Evolutionary conservation across 2,888 invertebrate species (phyloP).

Genomic region (Cephus rjabovi): DNA sequence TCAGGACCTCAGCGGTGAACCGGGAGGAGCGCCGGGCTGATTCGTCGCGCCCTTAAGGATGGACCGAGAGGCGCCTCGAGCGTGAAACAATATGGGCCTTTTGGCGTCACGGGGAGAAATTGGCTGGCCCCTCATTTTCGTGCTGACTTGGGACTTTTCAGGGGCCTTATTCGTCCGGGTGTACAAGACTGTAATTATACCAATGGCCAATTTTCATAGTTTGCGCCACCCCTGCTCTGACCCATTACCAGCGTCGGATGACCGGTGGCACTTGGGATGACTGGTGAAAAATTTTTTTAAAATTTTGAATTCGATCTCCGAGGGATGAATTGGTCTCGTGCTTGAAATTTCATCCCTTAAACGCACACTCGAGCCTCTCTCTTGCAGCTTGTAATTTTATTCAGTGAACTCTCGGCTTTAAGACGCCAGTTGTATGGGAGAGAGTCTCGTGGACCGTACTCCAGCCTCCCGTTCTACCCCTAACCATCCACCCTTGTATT

Average conservation of each 20-base stretch:
- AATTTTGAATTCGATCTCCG: no score
- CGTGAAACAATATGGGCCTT: conserved; percentile 53
- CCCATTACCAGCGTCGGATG: neutral
- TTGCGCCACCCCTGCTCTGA: neutral
- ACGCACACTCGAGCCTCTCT: neutral
- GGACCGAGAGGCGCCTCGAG: conserved; percentile 30
- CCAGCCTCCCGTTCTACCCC: neutral
- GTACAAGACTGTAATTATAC: neutral
- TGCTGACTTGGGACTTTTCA: conserved; percentile 7
- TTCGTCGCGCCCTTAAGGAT: conserved; percentile 13
- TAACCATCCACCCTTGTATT: conserved; percentile 33
- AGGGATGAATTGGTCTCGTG: neutral
- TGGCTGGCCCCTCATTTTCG: neutral
- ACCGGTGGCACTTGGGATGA: neutral
- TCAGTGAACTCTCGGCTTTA: conserved; percentile 42
- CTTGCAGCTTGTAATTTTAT: neutral
- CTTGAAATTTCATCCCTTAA: neutral
- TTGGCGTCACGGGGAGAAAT: conserved; percentile 48
- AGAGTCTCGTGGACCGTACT: conserved; percentile 21
- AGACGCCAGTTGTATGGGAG: conserved; percentile 32
- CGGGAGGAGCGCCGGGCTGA: neutral
- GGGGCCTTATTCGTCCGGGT: neutral
- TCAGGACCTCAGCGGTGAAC: neutral
- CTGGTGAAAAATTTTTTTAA: neutral
- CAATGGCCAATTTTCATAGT: neutral